Evolutionary conservation across 2,797 vertebrate genomes (phyloP).

Genomic region (Ptychobarbus kaznakovi): DNA sequence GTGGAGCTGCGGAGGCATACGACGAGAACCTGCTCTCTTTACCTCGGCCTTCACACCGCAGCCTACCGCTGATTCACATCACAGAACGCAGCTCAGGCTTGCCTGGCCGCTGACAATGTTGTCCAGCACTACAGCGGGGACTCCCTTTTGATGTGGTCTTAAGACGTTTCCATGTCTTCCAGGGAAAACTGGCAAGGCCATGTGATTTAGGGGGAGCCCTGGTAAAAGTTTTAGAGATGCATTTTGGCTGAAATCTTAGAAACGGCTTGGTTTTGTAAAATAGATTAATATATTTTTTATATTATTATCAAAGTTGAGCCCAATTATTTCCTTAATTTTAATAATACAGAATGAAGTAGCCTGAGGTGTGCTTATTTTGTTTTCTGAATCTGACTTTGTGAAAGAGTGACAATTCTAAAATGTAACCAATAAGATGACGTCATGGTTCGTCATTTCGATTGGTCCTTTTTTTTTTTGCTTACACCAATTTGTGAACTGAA

Average conservation of each 20-base stretch:
- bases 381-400: not conserved
- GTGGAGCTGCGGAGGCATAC: constrained; percentile 56
- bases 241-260: constrained; percentile 18
- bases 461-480: no score
- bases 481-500: not conserved
- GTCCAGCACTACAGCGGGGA: constrained; percentile 85
- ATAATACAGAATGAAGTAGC: not conserved
- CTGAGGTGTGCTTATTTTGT: not conserved
- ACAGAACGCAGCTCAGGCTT: constrained; percentile 82
- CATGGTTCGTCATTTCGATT: not conserved
- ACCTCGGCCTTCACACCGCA: constrained; percentile 22
- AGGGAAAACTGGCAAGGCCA: constrained; percentile 63
- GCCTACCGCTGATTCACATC: constrained; percentile 77
- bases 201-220: constrained; percentile 40
- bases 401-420: not conserved
- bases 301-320: not conserved
- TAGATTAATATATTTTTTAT: not conserved
- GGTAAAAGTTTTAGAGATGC: constrained; percentile 10
- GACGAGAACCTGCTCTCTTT: constrained; percentile 11
- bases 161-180: constrained; percentile 84
- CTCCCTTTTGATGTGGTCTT: constrained; percentile 84
- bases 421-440: not conserved
- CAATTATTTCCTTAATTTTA: not conserved
- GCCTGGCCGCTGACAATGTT: constrained; percentile 79
- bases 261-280: not conserved